phyloP scores from a whole-genome alignment of 2,797 vertebrate genomes.

The Intellagama lesueurii region DNA sequence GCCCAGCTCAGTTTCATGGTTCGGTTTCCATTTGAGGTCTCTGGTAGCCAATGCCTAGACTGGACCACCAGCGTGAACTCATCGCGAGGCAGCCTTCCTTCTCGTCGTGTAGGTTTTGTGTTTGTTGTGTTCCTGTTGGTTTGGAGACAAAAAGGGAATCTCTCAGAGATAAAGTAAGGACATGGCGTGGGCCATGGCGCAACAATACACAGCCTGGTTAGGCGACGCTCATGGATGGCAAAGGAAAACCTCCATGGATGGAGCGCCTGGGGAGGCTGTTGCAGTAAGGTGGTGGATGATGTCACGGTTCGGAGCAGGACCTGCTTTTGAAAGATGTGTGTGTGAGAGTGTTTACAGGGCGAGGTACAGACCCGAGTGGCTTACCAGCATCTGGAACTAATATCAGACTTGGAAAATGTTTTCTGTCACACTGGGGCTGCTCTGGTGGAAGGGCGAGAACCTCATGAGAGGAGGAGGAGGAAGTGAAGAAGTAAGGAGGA shows the following conservation, averaged over 20 bases:
- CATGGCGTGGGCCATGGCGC: too few species aligned
- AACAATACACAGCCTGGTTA: too few species aligned
- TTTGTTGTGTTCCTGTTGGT: too few species aligned
- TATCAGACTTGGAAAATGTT: constrained; percentile 78
- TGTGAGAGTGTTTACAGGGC: constrained; percentile 77
- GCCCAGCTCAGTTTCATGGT: too few species aligned
- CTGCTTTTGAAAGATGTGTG: constrained; percentile 59
- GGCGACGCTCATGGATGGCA: too few species aligned
- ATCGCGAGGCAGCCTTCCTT: too few species aligned
- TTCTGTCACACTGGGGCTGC: constrained; percentile 74
- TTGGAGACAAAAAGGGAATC: too few species aligned
- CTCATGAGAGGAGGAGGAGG: constrained; percentile 59
- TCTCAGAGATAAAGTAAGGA: too few species aligned
- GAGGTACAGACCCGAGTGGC: constrained; percentile 77
- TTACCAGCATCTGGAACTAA: constrained; percentile 81
- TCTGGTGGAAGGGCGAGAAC: constrained; percentile 70
- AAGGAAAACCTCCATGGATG: background rate
- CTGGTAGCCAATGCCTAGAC: too few species aligned
- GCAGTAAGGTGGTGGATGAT: constrained; percentile 63
- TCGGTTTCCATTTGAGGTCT: too few species aligned
- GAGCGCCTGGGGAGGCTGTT: background rate
- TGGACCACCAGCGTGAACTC: too few species aligned
- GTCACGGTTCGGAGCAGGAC: constrained; percentile 69
- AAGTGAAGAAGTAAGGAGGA: constrained; percentile 32
- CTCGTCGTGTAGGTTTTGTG: too few species aligned